These are phyloP conservation scores for Eidolon dupreanum DNA, from an alignment of 2,797 vertebrate genomes.

Conservation along the genomic window DNA sequence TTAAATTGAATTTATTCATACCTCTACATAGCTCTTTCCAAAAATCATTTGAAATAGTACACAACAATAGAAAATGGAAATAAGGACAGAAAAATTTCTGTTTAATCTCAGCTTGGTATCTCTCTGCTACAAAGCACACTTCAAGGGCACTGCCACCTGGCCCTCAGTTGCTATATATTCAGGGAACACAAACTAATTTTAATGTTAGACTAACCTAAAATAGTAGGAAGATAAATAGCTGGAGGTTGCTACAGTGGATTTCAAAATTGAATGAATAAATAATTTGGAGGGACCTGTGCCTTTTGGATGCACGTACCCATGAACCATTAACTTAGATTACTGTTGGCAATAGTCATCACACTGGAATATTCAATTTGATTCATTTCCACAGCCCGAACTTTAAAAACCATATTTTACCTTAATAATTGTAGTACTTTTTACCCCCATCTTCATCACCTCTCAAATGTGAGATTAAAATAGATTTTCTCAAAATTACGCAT, in stretches of 20 bases:
- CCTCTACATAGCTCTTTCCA: constrained; percentile 14
- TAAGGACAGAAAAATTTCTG: neutral
- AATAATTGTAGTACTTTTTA: neutral
- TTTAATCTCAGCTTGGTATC: neutral
- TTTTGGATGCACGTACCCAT: neutral
- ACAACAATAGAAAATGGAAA: constrained; percentile 52
- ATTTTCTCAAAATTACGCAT: neutral
- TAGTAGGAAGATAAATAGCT: constrained; percentile 45
- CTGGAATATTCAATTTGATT: constrained; percentile 27
- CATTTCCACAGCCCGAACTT: neutral
- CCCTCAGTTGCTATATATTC: neutral
- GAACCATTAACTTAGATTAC: neutral
- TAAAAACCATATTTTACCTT: constrained; percentile 44
- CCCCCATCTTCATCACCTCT: neutral
- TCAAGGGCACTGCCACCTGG: neutral
- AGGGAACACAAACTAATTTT: constrained; percentile 41
- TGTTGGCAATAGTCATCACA: neutral
- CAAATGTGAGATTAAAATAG: constrained; percentile 35
- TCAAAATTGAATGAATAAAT: constrained; percentile 43
- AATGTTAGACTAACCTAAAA: constrained; percentile 25
- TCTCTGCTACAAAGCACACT: neutral
- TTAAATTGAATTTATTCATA: constrained; percentile 63
- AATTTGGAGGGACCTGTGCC: neutral
- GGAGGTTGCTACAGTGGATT: neutral
- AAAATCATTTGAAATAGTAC: constrained; percentile 58